Evolutionary conservation across 1,140 invertebrate species (phyloP), one percentile per base, ranked within the genome.

Genomic region (Drosophila pruinosa): DNA sequence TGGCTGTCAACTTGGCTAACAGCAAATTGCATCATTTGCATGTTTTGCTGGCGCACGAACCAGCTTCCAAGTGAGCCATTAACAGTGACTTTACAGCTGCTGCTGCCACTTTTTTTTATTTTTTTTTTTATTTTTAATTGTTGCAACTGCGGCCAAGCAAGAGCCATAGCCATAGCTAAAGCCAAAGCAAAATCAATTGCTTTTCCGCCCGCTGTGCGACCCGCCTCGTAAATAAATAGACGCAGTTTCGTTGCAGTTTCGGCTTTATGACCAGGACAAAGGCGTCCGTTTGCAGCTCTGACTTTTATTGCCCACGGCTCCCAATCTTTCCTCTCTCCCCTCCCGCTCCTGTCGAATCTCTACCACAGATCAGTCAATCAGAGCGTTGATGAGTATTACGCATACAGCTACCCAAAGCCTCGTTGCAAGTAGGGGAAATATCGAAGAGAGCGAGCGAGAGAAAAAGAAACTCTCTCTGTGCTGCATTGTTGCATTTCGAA

Each of bases 191-290:
- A 81, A 77, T 86, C 81, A 86, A 85, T 85, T 77, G 81, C 61
- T 74, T 71, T 74, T 78, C 68, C 58, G 78, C 78, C 78, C 69
- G 78, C 78, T 82, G 78, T 75, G 79, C 62, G 54, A 63, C 38
- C 62, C 75, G 78, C 56, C 76, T 80, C 81, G 57, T 86, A 85
- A 85, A 85, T 86, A 85, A 85, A 74, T 67, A 54, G 74, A 57
- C 43, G 57, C 62, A 36, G 19, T 57, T 53, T 68, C 24, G 41
- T 48, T 56, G 31, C 58, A 56, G 43, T 28, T 45, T 73, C 53
- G 73, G 56, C 72, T 82, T 82, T 82, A 83, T 74, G 64, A 58
- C 64, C 48, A 78, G 63, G 77, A 85, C 81, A 81, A 85, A 85
- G 72, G 82, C 73, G 73, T 48, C 73, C 81, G 73, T 69, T 86